These are phyloP conservation scores for Thyatira batis DNA, from an alignment of 2,888 invertebrate species.

Conservation along the genomic window DNA sequence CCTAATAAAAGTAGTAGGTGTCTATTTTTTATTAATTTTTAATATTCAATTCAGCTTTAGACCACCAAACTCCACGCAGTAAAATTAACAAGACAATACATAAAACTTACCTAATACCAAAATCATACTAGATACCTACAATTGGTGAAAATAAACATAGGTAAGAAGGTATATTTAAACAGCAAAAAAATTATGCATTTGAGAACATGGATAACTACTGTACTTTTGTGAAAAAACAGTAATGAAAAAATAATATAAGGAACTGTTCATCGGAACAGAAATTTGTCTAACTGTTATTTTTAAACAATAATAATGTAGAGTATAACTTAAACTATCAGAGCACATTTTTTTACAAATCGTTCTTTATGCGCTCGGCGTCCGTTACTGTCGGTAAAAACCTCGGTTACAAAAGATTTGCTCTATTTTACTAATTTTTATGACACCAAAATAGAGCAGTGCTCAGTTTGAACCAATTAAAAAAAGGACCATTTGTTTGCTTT, in stretches of 20 bases:
- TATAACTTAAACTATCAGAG: slow-evolving; percentile 60
- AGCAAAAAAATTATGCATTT: no score
- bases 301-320: slow-evolving; percentile 47
- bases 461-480: slow-evolving; percentile 20
- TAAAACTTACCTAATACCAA: no score
- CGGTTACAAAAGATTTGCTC: slow-evolving; percentile 56
- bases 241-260: not conserved
- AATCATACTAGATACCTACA: no score
- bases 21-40: no score
- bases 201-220: not conserved
- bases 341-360: slow-evolving; percentile 40
- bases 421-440: slow-evolving; percentile 63
- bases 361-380: slow-evolving; percentile 23
- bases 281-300: slow-evolving; percentile 18
- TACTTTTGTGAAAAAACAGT: not conserved
- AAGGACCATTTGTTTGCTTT: slow-evolving; percentile 24
- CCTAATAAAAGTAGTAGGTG: not conserved
- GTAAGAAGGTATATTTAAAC: no score
- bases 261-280: not conserved
- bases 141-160: no score
- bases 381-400: slow-evolving; percentile 30
- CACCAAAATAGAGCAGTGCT: slow-evolving; percentile 50
- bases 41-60: no score
- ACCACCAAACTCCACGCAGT: no score
- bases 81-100: no score